These are phyloP conservation scores for Aix galericulata DNA, from an alignment of 2,113 vertebrate genomes.

Conservation along the genomic window DNA sequence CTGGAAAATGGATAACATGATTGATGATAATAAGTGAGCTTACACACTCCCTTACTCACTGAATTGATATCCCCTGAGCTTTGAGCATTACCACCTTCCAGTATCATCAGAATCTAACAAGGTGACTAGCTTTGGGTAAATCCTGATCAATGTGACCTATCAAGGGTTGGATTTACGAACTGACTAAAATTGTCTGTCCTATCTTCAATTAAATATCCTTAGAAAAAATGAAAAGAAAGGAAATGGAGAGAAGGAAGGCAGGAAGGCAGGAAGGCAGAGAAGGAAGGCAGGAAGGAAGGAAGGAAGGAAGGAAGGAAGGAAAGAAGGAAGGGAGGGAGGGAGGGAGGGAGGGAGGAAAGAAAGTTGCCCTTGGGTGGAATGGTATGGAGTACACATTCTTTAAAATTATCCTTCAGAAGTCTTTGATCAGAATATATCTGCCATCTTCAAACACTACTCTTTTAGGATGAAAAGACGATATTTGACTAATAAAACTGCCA, in stretches of 20 bases:
- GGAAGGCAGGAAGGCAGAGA: too few relatives aligned
- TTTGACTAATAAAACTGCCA: constrained; percentile 38
- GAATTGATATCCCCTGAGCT: neutral
- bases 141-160: neutral
- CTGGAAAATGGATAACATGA: neutral
- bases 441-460: constrained; percentile 32
- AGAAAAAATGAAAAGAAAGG: too few relatives aligned
- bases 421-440: constrained; percentile 30
- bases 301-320: too few relatives aligned
- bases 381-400: neutral
- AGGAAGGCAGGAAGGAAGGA: neutral
- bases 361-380: neutral
- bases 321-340: neutral
- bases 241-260: too few relatives aligned
- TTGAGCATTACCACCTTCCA: neutral
- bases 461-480: constrained; percentile 38
- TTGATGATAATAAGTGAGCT: neutral
- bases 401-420: neutral
- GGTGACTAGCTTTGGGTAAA: neutral
- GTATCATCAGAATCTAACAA: neutral
- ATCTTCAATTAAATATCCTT: neutral
- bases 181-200: neutral
- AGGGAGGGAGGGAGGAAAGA: too few relatives aligned
- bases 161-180: neutral
- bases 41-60: too few relatives aligned